Percentiles rank a stretch among this genome's conserved stretches.
These are phyloP conservation scores for Flexamia atlantica DNA, from an alignment of 2,888 invertebrate species.

Conservation along the genomic window DNA sequence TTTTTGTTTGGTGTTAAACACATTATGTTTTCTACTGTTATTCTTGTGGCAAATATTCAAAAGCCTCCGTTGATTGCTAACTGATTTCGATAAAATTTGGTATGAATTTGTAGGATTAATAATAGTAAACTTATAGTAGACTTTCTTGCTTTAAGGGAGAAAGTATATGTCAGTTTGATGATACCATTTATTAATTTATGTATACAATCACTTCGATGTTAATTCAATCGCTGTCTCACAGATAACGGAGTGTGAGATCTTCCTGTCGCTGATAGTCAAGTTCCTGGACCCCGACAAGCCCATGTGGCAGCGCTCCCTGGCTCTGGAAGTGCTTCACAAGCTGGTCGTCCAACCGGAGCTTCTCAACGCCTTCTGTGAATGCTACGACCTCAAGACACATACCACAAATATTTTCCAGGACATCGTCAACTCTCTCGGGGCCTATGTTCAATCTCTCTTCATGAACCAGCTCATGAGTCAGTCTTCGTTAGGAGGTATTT, in stretches of 20 bases:
- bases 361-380: constrained; percentile 94
- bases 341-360: constrained; percentile 94
- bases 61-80: not conserved
- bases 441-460: constrained; percentile 95
- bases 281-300: constrained; percentile 98
- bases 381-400: constrained; percentile 96
- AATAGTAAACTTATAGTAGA: too few relatives aligned
- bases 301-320: constrained; percentile 96
- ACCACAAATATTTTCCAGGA: constrained; percentile 96
- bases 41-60: not conserved
- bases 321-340: constrained; percentile 96
- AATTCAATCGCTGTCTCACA: constrained; percentile 72
- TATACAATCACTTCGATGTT: too few relatives aligned
- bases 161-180: too few relatives aligned
- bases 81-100: too few relatives aligned
- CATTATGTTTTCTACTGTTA: too few relatives aligned
- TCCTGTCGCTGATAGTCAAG: constrained; percentile 96
- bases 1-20: too few relatives aligned
- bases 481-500: constrained; percentile 73
- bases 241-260: constrained; percentile 99
- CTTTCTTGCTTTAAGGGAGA: too few relatives aligned
- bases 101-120: too few relatives aligned
- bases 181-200: too few relatives aligned
- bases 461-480: constrained; percentile 83
- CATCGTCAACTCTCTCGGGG: constrained; percentile 95